Evolutionary conservation across 2,113 vertebrate genomes (phyloP).

Genomic region (Tetrao urogallus): DNA sequence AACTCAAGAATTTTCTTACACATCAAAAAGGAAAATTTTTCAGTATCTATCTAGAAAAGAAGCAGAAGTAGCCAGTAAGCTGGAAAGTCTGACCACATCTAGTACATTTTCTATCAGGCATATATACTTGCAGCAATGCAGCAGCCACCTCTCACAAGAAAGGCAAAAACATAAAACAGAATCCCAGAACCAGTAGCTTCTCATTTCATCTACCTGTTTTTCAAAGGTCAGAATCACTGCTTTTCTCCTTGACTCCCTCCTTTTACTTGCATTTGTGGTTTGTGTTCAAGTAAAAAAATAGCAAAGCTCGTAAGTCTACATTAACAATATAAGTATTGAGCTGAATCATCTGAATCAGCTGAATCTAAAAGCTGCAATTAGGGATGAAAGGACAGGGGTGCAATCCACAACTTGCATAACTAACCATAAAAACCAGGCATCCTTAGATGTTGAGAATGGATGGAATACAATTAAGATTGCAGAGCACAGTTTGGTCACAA

Average conservation of each 20-base stretch:
- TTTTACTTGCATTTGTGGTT: not conserved
- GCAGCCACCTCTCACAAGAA: not conserved
- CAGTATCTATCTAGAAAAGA: not conserved
- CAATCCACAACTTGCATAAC: slow-evolving; percentile 15
- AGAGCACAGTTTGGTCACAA: not conserved
- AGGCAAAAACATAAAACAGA: not conserved
- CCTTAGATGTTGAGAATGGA: not conserved
- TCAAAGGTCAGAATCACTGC: not conserved
- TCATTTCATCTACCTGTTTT: not conserved
- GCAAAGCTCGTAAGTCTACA: not conserved
- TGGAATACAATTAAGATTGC: not conserved
- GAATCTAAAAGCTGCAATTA: slow-evolving; percentile 10
- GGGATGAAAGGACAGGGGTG: not conserved
- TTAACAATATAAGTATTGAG: not conserved
- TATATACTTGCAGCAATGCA: not conserved
- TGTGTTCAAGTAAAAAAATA: not conserved
- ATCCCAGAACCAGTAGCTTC: not conserved
- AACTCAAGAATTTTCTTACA: not conserved
- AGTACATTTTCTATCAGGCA: not conserved
- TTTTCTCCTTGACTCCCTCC: not conserved
- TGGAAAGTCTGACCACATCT: not conserved
- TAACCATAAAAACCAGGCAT: not conserved
- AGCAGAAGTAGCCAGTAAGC: not conserved
- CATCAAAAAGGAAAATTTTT: not conserved
- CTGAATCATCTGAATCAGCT: not conserved